A percentile compares a stretch with the other conserved stretches of the same genome.
phyloP scores from a whole-genome alignment of 2,113 vertebrate species.

The Corythaixoides concolor region DNA sequence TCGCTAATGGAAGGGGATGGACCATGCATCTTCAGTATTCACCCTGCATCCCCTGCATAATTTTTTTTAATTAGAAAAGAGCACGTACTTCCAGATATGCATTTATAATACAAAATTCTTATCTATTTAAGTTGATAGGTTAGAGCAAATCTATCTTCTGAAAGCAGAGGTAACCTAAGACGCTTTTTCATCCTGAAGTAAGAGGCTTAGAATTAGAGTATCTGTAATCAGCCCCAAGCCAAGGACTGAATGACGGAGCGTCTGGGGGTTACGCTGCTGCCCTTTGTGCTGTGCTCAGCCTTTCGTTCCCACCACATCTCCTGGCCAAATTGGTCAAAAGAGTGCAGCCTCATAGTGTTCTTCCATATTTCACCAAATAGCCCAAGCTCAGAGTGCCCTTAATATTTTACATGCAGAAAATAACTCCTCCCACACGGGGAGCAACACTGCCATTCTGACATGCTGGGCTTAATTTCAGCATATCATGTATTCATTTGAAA shows the following conservation, averaged over 20 bases:
- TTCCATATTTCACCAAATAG: not conserved
- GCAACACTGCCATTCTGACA: not conserved
- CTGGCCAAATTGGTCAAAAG: not conserved
- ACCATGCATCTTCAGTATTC: not conserved
- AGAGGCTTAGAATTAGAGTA: not conserved
- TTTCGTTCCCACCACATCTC: not conserved
- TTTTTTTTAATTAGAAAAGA: not conserved
- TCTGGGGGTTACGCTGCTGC: not conserved
- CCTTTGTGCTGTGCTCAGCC: fast-evolving
- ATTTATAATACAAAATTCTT: not conserved
- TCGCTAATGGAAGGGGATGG: not conserved
- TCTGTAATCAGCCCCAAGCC: not conserved
- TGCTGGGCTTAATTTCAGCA: not conserved
- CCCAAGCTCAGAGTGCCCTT: not conserved
- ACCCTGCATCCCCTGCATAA: not conserved
- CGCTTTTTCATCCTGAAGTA: not conserved
- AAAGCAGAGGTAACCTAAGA: not conserved
- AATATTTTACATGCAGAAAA: not conserved
- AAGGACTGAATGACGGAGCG: fast-evolving
- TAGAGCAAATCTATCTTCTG: not conserved
- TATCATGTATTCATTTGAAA: not conserved
- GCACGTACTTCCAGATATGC: not conserved
- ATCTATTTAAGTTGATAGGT: not conserved
- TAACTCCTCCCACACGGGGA: not conserved
- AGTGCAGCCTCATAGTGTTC: fast-evolving